Percentiles rank a stretch among this genome's conserved stretches.
phyloP scores from a whole-genome alignment of 2,113 vertebrate species.

The Nycticryphes semicollaris region DNA sequence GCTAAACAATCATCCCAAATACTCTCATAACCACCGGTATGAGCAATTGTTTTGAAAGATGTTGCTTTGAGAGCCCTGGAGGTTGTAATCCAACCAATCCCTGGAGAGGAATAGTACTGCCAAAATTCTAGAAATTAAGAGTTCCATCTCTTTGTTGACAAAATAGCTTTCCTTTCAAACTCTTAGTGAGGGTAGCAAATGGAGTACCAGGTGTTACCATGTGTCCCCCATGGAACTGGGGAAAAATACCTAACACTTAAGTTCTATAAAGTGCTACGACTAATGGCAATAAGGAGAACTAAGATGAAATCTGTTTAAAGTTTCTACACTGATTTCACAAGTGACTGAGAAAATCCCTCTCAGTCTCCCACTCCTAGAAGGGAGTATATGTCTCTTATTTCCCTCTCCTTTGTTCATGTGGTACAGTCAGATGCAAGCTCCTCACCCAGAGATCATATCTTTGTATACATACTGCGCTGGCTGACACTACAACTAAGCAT shows the following conservation, averaged over 20 bases:
- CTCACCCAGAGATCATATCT: neutral
- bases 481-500: conserved; percentile 2
- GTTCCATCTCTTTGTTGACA: neutral
- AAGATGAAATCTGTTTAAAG: neutral
- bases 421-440: neutral
- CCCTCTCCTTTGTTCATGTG: neutral
- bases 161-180: neutral
- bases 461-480: neutral
- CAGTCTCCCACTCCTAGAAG: neutral
- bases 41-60: neutral
- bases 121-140: neutral
- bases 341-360: neutral
- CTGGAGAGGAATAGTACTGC: neutral
- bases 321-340: neutral
- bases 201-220: neutral
- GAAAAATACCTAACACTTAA: neutral
- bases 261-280: neutral
- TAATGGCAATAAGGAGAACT: neutral
- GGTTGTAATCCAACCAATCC: neutral
- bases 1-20: neutral
- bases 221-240: neutral
- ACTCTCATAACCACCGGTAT: neutral
- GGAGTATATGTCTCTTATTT: neutral
- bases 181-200: neutral
- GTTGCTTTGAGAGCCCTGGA: neutral